phyloP scores from a whole-genome alignment of 2,888 invertebrate species.

The Diachrysia chrysitis region DNA sequence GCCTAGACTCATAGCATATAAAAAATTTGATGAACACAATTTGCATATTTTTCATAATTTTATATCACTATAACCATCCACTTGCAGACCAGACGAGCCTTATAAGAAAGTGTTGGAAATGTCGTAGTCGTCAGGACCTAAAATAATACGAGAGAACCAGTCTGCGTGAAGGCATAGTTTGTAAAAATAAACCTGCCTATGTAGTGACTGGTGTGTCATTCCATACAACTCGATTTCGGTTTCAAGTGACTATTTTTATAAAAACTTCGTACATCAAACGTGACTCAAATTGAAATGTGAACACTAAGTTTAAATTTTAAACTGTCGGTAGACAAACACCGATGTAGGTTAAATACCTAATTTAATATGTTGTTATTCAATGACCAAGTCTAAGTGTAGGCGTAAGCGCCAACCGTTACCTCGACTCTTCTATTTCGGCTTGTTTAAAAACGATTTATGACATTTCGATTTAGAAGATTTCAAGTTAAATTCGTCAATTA shows the following conservation, averaged over 20 bases:
- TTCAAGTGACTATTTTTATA: constrained; percentile 1
- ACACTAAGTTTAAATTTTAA: not conserved
- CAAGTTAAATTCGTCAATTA: not conserved
- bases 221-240: not conserved
- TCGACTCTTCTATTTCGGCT: constrained; percentile 37
- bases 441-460: constrained; percentile 38
- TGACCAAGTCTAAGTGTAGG: constrained; percentile 46
- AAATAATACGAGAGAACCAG: constrained; percentile 6
- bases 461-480: too few species aligned
- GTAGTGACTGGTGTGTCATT: constrained; percentile 1
- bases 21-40: not conserved
- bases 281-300: constrained; percentile 1
- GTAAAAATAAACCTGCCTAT: not conserved
- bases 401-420: constrained; percentile 49
- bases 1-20: too few species aligned
- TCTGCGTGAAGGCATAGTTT: not conserved
- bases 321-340: constrained; percentile 4
- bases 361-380: constrained; percentile 36
- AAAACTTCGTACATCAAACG: not conserved
- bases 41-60: not conserved
- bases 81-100: not conserved
- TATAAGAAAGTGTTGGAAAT: not conserved
- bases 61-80: too few species aligned
- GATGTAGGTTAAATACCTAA: constrained; percentile 30
- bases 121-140: not conserved